Conservation (phyloP, 2,888 invertebrate genomes). For the Actias luna region DNA sequence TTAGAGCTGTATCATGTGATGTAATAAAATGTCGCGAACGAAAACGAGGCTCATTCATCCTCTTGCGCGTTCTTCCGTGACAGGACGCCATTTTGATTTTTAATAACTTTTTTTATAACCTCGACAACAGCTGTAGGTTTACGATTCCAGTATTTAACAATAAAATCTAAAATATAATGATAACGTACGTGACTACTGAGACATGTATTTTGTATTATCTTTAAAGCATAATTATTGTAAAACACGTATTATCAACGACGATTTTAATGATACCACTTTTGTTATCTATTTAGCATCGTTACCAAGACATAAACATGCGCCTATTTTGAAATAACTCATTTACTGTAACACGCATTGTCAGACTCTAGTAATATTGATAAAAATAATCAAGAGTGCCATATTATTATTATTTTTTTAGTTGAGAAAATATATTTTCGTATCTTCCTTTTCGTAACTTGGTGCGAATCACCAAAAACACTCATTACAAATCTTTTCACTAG, state of each 20-base stretch:
- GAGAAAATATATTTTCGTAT: too few relatives aligned
- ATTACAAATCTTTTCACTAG: too few relatives aligned
- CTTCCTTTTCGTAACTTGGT: too few relatives aligned
- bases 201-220: neutral
- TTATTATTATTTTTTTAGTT: too few relatives aligned
- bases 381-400: too few relatives aligned
- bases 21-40: neutral
- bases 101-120: neutral
- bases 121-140: neutral
- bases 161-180: neutral
- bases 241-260: neutral
- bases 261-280: neutral
- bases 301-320: neutral
- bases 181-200: neutral
- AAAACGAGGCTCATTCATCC: neutral
- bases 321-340: neutral
- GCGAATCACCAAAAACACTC: too few relatives aligned
- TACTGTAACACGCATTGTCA: neutral
- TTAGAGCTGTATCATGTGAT: neutral
- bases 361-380: too few relatives aligned
- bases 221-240: neutral
- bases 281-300: neutral
- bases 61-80: neutral
- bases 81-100: neutral
- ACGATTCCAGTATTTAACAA: neutral